These are phyloP conservation scores for Drosophila aff. DNA, from an alignment of 1,140 invertebrate genomes.

Conservation along the genomic window DNA sequence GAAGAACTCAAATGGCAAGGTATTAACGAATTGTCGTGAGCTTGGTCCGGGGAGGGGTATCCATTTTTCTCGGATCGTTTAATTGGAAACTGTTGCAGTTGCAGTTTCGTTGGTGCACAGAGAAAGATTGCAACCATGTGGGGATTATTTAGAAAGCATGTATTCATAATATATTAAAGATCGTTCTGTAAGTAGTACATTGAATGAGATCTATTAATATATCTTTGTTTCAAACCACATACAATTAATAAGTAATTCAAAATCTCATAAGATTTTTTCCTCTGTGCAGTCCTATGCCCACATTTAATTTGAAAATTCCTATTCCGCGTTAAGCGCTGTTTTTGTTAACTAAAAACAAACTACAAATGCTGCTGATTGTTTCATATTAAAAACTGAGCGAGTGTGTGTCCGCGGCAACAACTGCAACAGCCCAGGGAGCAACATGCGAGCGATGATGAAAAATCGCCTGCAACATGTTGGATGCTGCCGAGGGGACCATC, in stretches of 20 bases:
- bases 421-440: conserved; percentile 58
- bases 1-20: conserved; percentile 81
- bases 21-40: conserved; percentile 82
- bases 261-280: not conserved
- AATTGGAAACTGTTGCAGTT: conserved; percentile 76
- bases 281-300: conserved; percentile 57
- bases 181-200: not conserved
- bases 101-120: conserved; percentile 35
- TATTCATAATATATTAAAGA: not conserved
- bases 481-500: conserved; percentile 61
- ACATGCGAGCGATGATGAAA: conserved; percentile 81
- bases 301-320: conserved; percentile 80
- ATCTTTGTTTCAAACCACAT: not conserved
- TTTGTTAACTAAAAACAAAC: conserved; percentile 72
- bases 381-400: conserved; percentile 70
- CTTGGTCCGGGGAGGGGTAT: conserved; percentile 41
- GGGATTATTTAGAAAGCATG: not conserved
- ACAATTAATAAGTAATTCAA: not conserved
- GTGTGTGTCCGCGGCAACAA: conserved; percentile 56
- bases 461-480: conserved; percentile 82
- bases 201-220: not conserved
- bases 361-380: conserved; percentile 77
- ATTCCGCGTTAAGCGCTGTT: conserved; percentile 45
- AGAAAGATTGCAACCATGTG: not conserved
- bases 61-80: conserved; percentile 74